These are phyloP conservation scores for Jacana jacana DNA, from an alignment of 2,113 vertebrate genomes.

Conservation along the genomic window DNA sequence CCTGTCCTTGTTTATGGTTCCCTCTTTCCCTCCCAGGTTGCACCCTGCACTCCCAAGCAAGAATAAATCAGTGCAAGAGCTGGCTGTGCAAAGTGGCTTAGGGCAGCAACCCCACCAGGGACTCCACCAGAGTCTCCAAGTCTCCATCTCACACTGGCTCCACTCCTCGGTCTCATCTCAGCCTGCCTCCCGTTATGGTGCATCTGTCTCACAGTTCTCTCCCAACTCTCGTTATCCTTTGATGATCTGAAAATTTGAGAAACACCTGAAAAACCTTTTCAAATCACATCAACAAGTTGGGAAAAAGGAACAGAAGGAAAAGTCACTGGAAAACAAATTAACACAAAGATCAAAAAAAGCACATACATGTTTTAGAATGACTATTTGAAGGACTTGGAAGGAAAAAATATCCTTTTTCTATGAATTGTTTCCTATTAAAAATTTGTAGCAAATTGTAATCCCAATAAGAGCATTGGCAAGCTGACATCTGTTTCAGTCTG, in stretches of 20 bases:
- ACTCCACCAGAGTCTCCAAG: too few species aligned
- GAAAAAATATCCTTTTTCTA: not conserved
- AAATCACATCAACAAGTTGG: not conserved
- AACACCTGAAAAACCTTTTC: not conserved
- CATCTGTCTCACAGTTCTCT: not conserved
- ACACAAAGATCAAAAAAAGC: not conserved
- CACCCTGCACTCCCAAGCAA: not conserved
- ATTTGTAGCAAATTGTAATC: not conserved
- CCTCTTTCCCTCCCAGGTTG: not conserved
- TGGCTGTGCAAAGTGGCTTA: not conserved
- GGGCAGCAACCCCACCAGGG: not conserved
- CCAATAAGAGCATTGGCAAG: not conserved
- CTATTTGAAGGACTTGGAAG: not conserved
- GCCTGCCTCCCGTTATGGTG: fast-evolving
- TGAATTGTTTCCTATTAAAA: not conserved
- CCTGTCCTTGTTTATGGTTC: not conserved
- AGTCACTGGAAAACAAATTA: not conserved
- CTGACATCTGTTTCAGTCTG: not conserved
- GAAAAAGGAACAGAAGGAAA: not conserved
- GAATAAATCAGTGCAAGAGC: not conserved
- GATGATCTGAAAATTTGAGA: not conserved
- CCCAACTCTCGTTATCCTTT: not conserved
- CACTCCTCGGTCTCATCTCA: not conserved
- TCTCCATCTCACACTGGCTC: not conserved
- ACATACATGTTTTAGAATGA: not conserved